Evolutionary conservation across 2,888 invertebrate genomes (phyloP), one percentile per base, ranked within the genome.

Genomic region (Nephrotoma flavescens): DNA sequence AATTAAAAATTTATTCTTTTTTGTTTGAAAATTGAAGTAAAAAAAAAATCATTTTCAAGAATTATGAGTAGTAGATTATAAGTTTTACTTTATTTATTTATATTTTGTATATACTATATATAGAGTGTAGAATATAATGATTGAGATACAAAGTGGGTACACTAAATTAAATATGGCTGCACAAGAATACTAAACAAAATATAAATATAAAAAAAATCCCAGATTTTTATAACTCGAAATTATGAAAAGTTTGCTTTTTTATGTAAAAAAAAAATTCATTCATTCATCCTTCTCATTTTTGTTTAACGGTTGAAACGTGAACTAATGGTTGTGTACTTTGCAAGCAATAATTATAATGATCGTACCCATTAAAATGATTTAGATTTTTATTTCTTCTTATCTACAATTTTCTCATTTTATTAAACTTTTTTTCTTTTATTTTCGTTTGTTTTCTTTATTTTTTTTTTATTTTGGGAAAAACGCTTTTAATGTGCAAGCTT

Each of bases 301-400:
- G 19, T 85, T 45, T 85, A 85, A 85, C 85, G 42, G 85, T 19
- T 85, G 44, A 42, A 44, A 85, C 85, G 85, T 85, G 85, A 44
- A 85, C 85, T 85, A 85, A 85, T 85, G 85, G 85, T 85, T 85
- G 45, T 85, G 85, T 85, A 45, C 86, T 86, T 86, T 86, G 42
- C 52, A 57, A 86, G 52, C 86, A 86, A 86, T 86, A 86, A 86
- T 86, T 86, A 86, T 86, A 86, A 86, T 86, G 86, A 86, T 86
- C 57, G 15, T 52, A 52, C 86, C 71, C 86, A 86, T 86, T 86
- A 86, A 86, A 86, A 86, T 86, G 52, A 86, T 86, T 86, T 52
- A 52, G 86, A 85, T 71, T 87, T 86, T 86, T 86, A 71, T 86
- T 87, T 87, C 87, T 87, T 87, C 52, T 86, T 87, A 87, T 89